Percentiles rank a stretch among this genome's conserved stretches.
phyloP scores from a whole-genome alignment of 2,797 vertebrate species.

The Tapera naevia region DNA sequence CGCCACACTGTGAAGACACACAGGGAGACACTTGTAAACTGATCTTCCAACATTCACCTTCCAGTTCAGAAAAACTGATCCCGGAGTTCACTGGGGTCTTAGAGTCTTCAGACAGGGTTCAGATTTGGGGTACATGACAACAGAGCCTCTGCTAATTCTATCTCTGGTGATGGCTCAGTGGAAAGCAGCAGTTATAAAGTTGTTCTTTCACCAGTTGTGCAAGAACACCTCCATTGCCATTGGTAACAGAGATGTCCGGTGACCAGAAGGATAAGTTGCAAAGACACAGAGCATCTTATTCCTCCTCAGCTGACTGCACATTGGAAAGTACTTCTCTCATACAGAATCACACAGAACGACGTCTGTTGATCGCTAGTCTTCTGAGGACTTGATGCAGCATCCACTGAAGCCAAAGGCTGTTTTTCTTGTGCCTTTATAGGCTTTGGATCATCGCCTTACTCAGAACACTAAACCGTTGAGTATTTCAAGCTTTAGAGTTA shows the following conservation, averaged over 20 bases:
- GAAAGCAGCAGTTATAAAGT: neutral
- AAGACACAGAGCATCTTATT: neutral
- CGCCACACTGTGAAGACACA: neutral
- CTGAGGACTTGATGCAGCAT: conserved; percentile 11
- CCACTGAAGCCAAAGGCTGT: neutral
- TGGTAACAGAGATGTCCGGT: neutral
- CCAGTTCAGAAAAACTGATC: neutral
- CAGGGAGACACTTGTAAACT: neutral
- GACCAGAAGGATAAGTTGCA: neutral
- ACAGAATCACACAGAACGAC: neutral
- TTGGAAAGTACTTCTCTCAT: conserved; percentile 9
- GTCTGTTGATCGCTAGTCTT: conserved; percentile 19
- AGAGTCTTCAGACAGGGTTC: neutral
- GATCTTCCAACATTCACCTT: neutral
- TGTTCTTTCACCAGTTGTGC: neutral
- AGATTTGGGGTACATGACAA: neutral
- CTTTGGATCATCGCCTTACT: neutral
- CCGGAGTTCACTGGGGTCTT: neutral
- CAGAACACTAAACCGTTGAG: conserved; percentile 25
- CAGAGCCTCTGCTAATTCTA: neutral
- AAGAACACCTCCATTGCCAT: neutral
- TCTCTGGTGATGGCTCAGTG: neutral
- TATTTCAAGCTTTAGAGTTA: neutral
- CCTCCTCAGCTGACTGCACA: neutral
- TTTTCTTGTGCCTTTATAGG: conserved; percentile 10